These are phyloP conservation scores for Lampris incognitus DNA, from an alignment of 2,113 vertebrate genomes.

Conservation along the genomic window DNA sequence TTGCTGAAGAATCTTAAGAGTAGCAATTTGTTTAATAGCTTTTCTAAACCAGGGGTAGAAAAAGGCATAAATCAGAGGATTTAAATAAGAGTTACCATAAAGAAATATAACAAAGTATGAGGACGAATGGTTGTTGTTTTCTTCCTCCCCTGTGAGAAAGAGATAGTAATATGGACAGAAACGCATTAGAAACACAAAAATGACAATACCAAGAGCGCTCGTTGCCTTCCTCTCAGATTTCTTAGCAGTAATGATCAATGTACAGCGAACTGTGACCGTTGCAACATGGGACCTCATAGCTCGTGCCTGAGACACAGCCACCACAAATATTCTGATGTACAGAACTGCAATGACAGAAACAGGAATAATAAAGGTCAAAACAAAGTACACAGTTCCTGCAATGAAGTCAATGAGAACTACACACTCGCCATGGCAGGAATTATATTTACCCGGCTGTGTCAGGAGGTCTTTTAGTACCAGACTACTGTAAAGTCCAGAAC, in stretches of 20 bases:
- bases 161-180: slow-evolving; percentile 37
- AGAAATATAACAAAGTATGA: neutral
- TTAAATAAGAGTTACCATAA: slow-evolving; percentile 51
- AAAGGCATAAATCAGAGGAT: slow-evolving; percentile 58
- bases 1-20: slow-evolving; percentile 22
- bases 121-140: too few relatives aligned
- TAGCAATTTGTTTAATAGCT: slow-evolving; percentile 56
- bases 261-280: neutral
- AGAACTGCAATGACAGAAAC: slow-evolving; percentile 34
- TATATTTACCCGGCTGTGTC: rapidly evolving
- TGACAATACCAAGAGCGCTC: slow-evolving; percentile 54
- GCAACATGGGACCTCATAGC: slow-evolving; percentile 56
- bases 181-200: slow-evolving; percentile 46
- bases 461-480: rapidly evolving
- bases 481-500: neutral
- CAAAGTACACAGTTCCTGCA: slow-evolving; percentile 10
- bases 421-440: slow-evolving; percentile 26
- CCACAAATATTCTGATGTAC: slow-evolving; percentile 51
- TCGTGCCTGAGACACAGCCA: slow-evolving; percentile 57
- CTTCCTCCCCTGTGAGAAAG: neutral
- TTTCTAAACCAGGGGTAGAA: slow-evolving; percentile 69
- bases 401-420: rapidly evolving
- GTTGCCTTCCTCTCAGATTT: slow-evolving; percentile 63
- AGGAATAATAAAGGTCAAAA: slow-evolving; percentile 44
- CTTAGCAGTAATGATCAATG: neutral